phyloP scores from a whole-genome alignment of 2,797 vertebrate genomes.

The Xenopus petersii region DNA sequence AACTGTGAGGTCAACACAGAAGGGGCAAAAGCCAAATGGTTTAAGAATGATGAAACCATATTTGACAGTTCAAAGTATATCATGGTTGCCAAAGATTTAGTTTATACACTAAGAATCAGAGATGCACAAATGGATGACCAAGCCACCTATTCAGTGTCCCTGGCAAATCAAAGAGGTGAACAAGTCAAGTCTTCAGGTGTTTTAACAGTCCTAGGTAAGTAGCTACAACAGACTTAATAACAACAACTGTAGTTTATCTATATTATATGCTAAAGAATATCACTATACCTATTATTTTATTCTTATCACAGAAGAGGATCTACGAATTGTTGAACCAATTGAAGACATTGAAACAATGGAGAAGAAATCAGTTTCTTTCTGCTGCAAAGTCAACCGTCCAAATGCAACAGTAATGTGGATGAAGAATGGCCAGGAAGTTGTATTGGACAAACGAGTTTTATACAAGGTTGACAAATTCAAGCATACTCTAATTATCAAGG shows the following conservation, averaged over 20 bases:
- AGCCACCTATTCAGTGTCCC: conserved; percentile 74
- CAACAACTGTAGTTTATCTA: neutral
- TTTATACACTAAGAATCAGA: conserved; percentile 90
- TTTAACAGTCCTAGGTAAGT: conserved; percentile 83
- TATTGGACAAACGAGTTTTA: conserved; percentile 76
- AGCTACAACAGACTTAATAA: neutral
- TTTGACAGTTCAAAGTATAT: conserved; percentile 93
- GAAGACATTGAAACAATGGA: conserved; percentile 96
- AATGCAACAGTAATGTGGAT: conserved; percentile 89
- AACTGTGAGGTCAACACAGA: conserved; percentile 95
- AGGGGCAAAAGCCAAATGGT: conserved; percentile 96
- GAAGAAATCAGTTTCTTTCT: conserved; percentile 89
- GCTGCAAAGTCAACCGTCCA: conserved; percentile 90
- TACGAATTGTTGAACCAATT: conserved; percentile 86
- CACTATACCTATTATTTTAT: neutral
- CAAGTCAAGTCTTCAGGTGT: conserved; percentile 79
- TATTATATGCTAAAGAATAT: neutral
- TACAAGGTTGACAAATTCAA: conserved; percentile 92
- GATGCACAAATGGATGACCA: conserved; percentile 80
- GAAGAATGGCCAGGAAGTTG: conserved; percentile 85
- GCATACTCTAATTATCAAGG: conserved; percentile 89
- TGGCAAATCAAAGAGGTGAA: conserved; percentile 89
- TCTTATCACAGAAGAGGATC: conserved; percentile 81
- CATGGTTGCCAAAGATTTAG: conserved; percentile 87
- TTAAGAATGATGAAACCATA: conserved; percentile 85